Evolutionary conservation across 2,113 vertebrate genomes (phyloP).

Genomic region (Corythoichthys intestinalis): DNA sequence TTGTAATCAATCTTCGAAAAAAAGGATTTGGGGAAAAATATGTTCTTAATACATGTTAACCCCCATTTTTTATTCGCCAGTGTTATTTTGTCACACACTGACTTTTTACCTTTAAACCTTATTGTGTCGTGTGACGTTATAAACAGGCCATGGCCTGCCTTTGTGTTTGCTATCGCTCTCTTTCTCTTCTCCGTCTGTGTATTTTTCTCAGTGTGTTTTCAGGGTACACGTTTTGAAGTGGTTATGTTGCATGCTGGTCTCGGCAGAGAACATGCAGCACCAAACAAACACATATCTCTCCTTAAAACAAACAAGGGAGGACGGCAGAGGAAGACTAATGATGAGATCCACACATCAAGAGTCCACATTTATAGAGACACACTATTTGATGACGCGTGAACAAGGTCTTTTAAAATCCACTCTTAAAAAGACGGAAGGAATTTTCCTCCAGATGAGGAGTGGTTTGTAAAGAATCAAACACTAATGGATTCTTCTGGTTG

Average conservation of each 20-base stretch:
- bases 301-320: slow-evolving; percentile 84
- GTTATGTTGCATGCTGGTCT: slow-evolving; percentile 39
- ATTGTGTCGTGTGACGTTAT: slow-evolving; percentile 17
- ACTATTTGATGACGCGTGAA: slow-evolving; percentile 31
- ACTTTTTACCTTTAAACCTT: neutral
- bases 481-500: no score
- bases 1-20: neutral
- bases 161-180: slow-evolving; percentile 3
- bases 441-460: slow-evolving; percentile 57
- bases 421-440: slow-evolving; percentile 48
- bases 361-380: slow-evolving; percentile 49
- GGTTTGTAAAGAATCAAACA: neutral
- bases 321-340: slow-evolving; percentile 85
- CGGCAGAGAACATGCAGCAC: slow-evolving; percentile 56
- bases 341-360: slow-evolving; percentile 75
- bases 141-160: slow-evolving; percentile 51
- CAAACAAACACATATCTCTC: slow-evolving; percentile 61
- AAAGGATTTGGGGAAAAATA: no score
- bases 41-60: neutral
- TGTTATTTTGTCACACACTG: neutral
- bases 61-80: neutral
- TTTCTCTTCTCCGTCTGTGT: slow-evolving; percentile 16
- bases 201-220: slow-evolving; percentile 37
- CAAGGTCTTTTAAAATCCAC: slow-evolving; percentile 26
- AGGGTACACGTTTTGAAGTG: slow-evolving; percentile 54